Percentiles rank a stretch among this genome's conserved stretches.
phyloP scores from a whole-genome alignment of 2,113 vertebrate genomes.

The Lepisosteus oculatus region DNA sequence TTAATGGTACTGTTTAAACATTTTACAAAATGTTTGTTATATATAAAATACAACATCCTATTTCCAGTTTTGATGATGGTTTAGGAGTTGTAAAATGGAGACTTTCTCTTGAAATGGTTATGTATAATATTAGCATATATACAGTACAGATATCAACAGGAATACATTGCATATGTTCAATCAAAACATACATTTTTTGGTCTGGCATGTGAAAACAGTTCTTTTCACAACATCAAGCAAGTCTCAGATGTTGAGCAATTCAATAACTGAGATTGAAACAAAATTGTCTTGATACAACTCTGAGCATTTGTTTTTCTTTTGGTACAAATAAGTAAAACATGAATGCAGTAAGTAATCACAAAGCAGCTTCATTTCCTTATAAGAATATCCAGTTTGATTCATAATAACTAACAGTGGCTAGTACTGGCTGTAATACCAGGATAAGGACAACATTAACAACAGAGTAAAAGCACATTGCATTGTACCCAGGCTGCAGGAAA shows the following conservation, averaged over 20 bases:
- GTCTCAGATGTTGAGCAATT: too few species aligned
- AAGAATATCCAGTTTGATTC: conserved; percentile 2
- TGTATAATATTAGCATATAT: neutral
- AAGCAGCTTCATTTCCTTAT: conserved; percentile 10
- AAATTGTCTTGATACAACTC: neutral
- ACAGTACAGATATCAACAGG: neutral
- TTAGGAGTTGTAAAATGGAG: neutral
- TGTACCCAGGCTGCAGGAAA: too few species aligned
- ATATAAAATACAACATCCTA: conserved; percentile 8
- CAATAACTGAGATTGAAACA: too few species aligned
- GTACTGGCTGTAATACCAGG: neutral
- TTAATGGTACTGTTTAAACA: conserved; percentile 43
- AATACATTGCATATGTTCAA: neutral
- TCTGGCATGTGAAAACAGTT: conserved; percentile 5
- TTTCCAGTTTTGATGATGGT: too few species aligned
- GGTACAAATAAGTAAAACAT: neutral
- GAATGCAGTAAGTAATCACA: conserved; percentile 8
- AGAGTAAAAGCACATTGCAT: too few species aligned
- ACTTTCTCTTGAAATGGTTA: neutral
- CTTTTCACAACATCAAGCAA: neutral
- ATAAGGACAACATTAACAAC: neutral
- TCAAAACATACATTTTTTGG: conserved; percentile 11
- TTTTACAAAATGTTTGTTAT: conserved; percentile 27
- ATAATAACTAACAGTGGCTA: neutral
- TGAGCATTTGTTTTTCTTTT: neutral